Conservation (phyloP, 2,888 invertebrate genomes). For the Pristionchus maxplancki region DNA sequence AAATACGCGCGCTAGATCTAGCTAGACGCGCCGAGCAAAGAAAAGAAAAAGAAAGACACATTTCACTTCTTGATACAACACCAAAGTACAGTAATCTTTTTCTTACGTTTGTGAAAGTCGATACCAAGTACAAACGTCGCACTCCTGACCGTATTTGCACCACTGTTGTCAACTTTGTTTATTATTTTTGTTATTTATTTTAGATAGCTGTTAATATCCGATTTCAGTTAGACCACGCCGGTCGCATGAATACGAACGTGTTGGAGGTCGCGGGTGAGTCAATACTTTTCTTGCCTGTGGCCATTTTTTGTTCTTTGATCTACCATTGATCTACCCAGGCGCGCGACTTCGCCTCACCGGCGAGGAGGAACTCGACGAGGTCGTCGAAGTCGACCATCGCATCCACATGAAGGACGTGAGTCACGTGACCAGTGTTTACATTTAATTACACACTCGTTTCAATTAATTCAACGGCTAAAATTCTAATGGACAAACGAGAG, state of each 20-base stretch:
- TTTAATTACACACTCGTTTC: no score
- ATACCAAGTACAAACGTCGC: background rate
- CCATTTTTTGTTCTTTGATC: background rate
- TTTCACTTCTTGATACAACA: background rate
- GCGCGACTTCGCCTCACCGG: slow-evolving; percentile 20
- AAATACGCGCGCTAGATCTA: no score
- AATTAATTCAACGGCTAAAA: no score
- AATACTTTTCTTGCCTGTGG: background rate
- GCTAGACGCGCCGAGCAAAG: background rate
- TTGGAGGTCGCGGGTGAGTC: slow-evolving; percentile 4
- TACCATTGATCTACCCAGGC: background rate
- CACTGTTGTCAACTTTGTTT: background rate
- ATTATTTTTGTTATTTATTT: background rate
- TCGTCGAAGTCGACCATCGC: slow-evolving; percentile 16
- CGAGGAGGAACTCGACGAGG: slow-evolving; percentile 26
- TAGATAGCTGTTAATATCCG: background rate
- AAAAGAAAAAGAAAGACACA: background rate
- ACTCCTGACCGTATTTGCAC: background rate
- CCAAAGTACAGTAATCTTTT: background rate
- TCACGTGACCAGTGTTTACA: background rate
- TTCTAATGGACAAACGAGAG: no score
- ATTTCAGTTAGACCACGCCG: background rate
- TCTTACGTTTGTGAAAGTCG: background rate
- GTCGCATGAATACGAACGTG: background rate
- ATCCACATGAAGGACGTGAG: slow-evolving; percentile 17